A percentile compares a stretch with the other conserved stretches of the same genome.
Conservation (phyloP, 2,113 vertebrate genomes). For the Pseudonaja textilis region DNA sequence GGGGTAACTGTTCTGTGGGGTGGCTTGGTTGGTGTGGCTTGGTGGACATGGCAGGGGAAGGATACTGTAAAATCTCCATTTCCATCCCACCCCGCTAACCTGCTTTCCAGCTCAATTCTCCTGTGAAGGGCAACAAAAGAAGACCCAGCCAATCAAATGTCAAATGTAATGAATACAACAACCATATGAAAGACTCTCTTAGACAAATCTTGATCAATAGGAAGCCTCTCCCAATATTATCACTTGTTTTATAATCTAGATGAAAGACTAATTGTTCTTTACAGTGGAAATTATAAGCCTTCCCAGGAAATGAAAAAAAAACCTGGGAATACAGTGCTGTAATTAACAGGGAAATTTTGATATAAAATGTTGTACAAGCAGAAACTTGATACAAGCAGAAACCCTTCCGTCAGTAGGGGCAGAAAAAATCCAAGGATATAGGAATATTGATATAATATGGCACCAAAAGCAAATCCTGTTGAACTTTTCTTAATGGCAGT, state of each 20-base stretch:
- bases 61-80: no score
- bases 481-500: constrained; percentile 12
- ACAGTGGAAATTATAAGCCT: constrained; percentile 79
- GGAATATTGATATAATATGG: not conserved
- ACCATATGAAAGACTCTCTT: constrained; percentile 4
- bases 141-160: not conserved
- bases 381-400: constrained; percentile 51
- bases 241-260: constrained; percentile 84
- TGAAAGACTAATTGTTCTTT: constrained; percentile 77
- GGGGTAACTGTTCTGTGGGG: not conserved
- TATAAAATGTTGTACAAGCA: constrained; percentile 15
- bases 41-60: no score
- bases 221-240: constrained; percentile 40
- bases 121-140: no score
- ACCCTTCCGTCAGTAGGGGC: constrained; percentile 67
- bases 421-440: not conserved
- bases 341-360: constrained; percentile 90
- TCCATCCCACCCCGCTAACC: no score
- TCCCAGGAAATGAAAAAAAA: constrained; percentile 83
- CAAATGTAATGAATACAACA: not conserved
- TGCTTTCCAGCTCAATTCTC: no score
- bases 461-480: not conserved
- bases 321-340: constrained; percentile 78
- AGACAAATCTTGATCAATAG: not conserved
- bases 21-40: no score